Evolutionary conservation across 2,797 vertebrate species (phyloP).

Genomic region (Coregonus suidteri): DNA sequence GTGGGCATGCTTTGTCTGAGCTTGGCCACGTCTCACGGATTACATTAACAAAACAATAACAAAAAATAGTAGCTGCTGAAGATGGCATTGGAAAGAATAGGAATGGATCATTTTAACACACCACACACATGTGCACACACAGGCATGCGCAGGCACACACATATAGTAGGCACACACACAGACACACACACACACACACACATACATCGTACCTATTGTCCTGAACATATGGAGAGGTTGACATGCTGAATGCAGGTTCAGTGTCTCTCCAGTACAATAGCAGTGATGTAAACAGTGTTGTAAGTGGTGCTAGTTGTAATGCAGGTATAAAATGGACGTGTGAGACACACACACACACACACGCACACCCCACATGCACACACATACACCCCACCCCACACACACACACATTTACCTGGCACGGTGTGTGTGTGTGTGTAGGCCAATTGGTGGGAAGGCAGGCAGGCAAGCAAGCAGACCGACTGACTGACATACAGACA

Average conservation of each 20-base stretch:
- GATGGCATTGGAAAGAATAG: too few species aligned
- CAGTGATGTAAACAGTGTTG: conserved; percentile 48
- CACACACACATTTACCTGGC: neutral
- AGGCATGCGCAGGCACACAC: too few species aligned
- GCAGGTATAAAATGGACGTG: too few species aligned
- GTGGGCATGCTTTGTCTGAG: conserved; percentile 60
- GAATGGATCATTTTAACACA: too few species aligned
- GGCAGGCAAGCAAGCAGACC: conserved; percentile 28
- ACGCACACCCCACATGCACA: neutral
- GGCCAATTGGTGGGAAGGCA: too few species aligned
- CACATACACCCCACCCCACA: neutral
- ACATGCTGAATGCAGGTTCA: conserved; percentile 61
- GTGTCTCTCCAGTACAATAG: conserved; percentile 53
- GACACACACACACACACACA: neutral
- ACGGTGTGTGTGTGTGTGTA: neutral
- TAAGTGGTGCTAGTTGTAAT: neutral
- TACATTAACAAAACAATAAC: conserved; percentile 60
- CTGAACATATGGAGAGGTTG: conserved; percentile 35
- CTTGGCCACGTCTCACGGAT: conserved; percentile 77
- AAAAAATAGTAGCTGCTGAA: conserved; percentile 65
- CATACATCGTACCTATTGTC: neutral
- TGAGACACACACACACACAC: too few species aligned
- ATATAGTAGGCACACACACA: conserved; percentile 55
- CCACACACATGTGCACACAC: too few species aligned
- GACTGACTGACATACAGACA: too few species aligned